Evolutionary conservation across 2,888 invertebrate genomes (phyloP), one percentile per base, ranked within the genome.

Genomic region (Eupithecia insigniata): DNA sequence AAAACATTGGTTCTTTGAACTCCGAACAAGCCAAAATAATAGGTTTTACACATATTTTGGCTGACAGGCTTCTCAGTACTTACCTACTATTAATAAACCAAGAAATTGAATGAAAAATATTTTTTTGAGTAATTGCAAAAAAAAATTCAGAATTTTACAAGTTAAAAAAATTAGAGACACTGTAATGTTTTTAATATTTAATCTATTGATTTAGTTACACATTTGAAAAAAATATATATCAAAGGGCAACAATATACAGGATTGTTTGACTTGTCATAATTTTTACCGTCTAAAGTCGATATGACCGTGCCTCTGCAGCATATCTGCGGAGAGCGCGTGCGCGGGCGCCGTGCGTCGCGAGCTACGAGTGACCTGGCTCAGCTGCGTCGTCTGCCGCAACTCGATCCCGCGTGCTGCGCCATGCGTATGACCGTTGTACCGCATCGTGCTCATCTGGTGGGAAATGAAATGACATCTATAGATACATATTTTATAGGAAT

Each of bases 291-390:
- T 90, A 46, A 85, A 89, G 70, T 92, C 92, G n/a, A 90, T 85
- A n/a, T 90, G 90, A 0, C 92, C 91, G 76, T 93, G 93, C 16
- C 92, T 80, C 76, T 92, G 93, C 70, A 93, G 81, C 92, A 93
- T 91, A 16, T 92, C 93, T 0, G 85, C 88, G 3, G 92, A 92
- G 18, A 93, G 83, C 0, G 90, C 88, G 70, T 93, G 93, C 77
- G 92, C 89, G 2, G 92, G 93, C 75, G 90, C 92, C 0, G 92
- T 90, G 28, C 92, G 85, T 0, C 93, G 87, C 6, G 93, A 92
- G 0, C 92, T 93, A 2, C 93, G 88, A 1, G 93, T 92, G 76
- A 92, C 92, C 79, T 90, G 88, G 30, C 90, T 90, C 51, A 92
- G 85, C 74, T 92, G 93, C 7, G 93, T 92, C 0, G 90, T 90